Evolutionary conservation across 2,797 vertebrate genomes (phyloP).

Genomic region (Typhlichthys eigenmanni): DNA sequence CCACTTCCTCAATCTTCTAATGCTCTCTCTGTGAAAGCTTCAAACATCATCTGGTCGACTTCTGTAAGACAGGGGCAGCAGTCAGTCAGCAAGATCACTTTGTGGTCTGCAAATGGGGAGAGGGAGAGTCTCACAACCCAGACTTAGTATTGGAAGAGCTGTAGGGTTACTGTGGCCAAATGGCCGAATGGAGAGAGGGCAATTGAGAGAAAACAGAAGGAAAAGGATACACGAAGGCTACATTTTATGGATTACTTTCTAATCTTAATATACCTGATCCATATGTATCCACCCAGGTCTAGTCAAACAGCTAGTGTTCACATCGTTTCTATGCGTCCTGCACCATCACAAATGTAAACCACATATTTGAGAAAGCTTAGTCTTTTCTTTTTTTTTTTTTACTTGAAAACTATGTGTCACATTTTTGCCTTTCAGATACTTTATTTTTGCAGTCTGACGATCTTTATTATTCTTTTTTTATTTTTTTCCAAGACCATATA

Average conservation of each 20-base stretch:
- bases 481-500: no score
- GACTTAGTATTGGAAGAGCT: conserved; percentile 61
- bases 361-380: no score
- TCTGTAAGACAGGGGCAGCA: background rate
- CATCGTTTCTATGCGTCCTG: background rate
- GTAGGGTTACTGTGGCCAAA: conserved; percentile 51
- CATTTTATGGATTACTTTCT: conserved; percentile 29
- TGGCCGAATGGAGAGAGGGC: conserved; percentile 44
- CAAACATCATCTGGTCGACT: conserved; percentile 33
- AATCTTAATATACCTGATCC: background rate
- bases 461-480: conserved; percentile 1
- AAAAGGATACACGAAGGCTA: conserved; percentile 35
- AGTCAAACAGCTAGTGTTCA: background rate
- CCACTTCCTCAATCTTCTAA: conserved; percentile 1
- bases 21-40: conserved; percentile 18
- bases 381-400: no score
- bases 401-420: background rate
- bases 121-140: conserved; percentile 40
- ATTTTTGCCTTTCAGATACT: no score
- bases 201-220: conserved; percentile 29
- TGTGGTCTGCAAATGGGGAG: conserved; percentile 36
- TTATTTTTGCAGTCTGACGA: background rate
- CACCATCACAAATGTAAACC: no score
- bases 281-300: background rate
- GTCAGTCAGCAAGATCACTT: conserved; percentile 20